Base-by-base conservation (phyloP, 2,113 vertebrate species). In the Madoqua kirkii region DNA sequence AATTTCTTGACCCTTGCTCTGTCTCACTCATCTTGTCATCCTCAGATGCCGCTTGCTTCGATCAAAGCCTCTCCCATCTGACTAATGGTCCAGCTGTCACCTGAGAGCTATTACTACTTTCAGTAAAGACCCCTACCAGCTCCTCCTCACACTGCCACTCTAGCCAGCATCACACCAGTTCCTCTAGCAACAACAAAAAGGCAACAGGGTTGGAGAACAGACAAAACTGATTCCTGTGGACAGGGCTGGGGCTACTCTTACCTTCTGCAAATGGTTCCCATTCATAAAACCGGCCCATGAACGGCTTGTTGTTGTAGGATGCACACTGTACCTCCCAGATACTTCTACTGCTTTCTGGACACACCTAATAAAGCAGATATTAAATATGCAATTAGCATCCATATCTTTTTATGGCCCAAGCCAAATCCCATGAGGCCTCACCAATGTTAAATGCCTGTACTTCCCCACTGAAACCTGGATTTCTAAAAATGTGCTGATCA, bases 181-280 rank as follows among this genome's bases (percentile, higher is more conserved):
- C 74, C 78, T 92, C 55, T 33, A 40, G 45, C 40, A 67, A 40
- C 40, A 62, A 31, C 25, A 55, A 43, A 79, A 93, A 90, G 27
- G 36, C 31, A 14, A 29, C 64, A 62, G 36, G 1, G 23, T 48
- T 67, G 45, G 55, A 60, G 29, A 55, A 78, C 3, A 86, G 33
- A 93, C 33, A 43, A 27, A 62, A 84, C 9, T 5, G 92, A 97
- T 6, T 95, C 31, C 95, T 13, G 12, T 1, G 96, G 93, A 29
- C 95, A 92, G 13, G 19, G 89, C 93, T 33, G 12, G 40, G 16
- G 93, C 79, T 94, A 88, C 57, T 76, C 98, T 98, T 99, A 99
- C 99, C 99, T 98, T 99, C 99, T 54, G 99, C 99, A 98, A 99
- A 99, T 57, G 99, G 99, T 52, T 99, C 99, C 99, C 99, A 99